A percentile compares a stretch with the other conserved stretches of the same genome.
Evolutionary conservation across 1,140 invertebrate species (phyloP).

Genomic region (Tetragonula clypearis): DNA sequence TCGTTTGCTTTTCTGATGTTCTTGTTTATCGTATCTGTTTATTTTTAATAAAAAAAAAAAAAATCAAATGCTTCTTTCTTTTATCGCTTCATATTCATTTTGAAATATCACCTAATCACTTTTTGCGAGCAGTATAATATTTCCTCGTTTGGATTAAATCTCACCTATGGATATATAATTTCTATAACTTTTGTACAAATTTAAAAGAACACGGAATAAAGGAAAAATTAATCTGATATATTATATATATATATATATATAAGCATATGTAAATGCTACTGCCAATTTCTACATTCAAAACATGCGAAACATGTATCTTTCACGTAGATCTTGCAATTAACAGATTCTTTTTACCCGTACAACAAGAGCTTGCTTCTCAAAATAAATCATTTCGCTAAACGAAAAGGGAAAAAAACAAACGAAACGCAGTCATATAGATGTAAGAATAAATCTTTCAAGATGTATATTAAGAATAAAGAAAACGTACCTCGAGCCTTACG

Average conservation of each 20-base stretch:
- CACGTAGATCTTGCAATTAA: not conserved
- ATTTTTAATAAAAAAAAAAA: too few relatives aligned
- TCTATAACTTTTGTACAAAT: not conserved
- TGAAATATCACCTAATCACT: too few relatives aligned
- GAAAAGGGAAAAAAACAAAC: not conserved
- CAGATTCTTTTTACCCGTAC: not conserved
- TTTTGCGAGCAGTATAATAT: not conserved
- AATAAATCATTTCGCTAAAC: not conserved
- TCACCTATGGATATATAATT: not conserved
- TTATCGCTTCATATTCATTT: too few relatives aligned
- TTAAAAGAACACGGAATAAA: not conserved
- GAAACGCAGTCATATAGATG: not conserved
- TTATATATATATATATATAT: not conserved
- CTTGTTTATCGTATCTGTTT: too few relatives aligned
- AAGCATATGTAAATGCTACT: not conserved
- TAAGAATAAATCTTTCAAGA: not conserved
- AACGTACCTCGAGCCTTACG: slow-evolving; percentile 24
- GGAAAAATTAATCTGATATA: not conserved
- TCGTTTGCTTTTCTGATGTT: too few relatives aligned
- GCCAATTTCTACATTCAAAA: not conserved
- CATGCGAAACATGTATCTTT: not conserved
- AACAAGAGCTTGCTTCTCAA: not conserved
- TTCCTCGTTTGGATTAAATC: slow-evolving; percentile 25
- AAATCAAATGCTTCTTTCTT: too few relatives aligned
- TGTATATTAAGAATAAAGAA: not conserved